phyloP scores from a whole-genome alignment of 2,888 invertebrate genomes.

The Oscheius sp. region DNA sequence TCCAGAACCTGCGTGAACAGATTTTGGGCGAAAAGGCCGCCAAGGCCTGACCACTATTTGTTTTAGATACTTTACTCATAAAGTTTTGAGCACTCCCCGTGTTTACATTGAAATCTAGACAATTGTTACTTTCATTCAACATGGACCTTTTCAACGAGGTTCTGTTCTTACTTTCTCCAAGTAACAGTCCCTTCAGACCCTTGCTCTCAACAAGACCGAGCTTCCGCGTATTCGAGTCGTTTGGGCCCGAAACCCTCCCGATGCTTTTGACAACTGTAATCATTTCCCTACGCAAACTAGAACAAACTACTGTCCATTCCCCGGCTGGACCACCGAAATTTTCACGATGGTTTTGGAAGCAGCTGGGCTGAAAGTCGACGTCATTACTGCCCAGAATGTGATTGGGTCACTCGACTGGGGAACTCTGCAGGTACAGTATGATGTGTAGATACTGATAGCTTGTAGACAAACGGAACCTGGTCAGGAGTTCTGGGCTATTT shows the following conservation, averaged over 20 bases:
- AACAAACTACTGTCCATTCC: slow-evolving; percentile 59
- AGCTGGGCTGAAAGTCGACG: slow-evolving; percentile 43
- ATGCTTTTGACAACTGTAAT: slow-evolving; percentile 58
- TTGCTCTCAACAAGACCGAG: background rate
- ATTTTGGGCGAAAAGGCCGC: background rate
- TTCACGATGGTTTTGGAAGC: slow-evolving; percentile 47
- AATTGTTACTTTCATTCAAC: background rate
- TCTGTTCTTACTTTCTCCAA: background rate
- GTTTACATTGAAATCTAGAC: background rate
- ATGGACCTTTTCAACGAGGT: slow-evolving; percentile 11
- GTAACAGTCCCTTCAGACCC: background rate
- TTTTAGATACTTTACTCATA: background rate
- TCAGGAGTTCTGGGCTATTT: slow-evolving; percentile 60
- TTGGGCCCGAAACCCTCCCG: slow-evolving; percentile 62
- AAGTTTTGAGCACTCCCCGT: background rate
- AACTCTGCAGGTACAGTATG: slow-evolving; percentile 35
- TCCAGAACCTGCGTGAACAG: slow-evolving; percentile 16
- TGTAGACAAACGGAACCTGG: slow-evolving; percentile 47
- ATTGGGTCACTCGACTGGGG: slow-evolving; percentile 55
- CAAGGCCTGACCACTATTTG: background rate
- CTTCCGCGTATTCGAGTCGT: slow-evolving; percentile 49
- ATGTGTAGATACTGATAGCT: background rate
- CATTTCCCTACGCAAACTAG: slow-evolving; percentile 57
- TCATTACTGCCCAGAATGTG: slow-evolving; percentile 39
- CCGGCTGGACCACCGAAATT: slow-evolving; percentile 62